These are phyloP conservation scores for Leptinotarsa defecta DNA, from an alignment of 1,140 invertebrate genomes.

Conservation along the genomic window DNA sequence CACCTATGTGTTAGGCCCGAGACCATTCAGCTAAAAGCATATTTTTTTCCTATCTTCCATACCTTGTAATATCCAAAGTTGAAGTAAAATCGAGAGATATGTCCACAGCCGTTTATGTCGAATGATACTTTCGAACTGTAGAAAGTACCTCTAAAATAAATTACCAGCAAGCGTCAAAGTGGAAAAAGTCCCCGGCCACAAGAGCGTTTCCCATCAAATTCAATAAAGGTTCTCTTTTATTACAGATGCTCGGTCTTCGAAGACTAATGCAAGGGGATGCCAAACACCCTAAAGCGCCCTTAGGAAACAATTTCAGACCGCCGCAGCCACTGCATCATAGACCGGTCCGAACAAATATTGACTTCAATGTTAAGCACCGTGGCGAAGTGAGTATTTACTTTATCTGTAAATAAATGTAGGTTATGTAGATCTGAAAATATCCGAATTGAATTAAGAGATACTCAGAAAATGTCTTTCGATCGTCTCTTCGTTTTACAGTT, in stretches of 20 bases:
- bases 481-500: too few relatives aligned
- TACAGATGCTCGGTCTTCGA: constrained; percentile 78
- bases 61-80: too few relatives aligned
- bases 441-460: neutral
- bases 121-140: neutral
- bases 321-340: constrained; percentile 87
- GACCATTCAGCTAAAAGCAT: too few relatives aligned
- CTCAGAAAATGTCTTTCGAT: neutral
- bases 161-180: neutral
- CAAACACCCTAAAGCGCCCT: constrained; percentile 81
- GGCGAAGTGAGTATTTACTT: constrained; percentile 54
- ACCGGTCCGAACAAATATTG: constrained; percentile 92
- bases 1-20: too few relatives aligned
- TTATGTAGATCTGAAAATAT: constrained; percentile 4
- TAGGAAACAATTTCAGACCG: constrained; percentile 92
- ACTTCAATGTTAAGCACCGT: constrained; percentile 83
- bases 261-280: constrained; percentile 86
- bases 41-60: too few relatives aligned
- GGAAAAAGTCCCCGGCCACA: neutral
- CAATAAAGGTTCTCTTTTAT: constrained; percentile 23
- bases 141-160: neutral
- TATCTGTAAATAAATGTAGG: neutral
- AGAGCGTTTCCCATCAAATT: constrained; percentile 5
- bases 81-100: too few relatives aligned
- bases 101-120: too few relatives aligned